These are phyloP conservation scores for Dolichomitus sp. DNA, from an alignment of 2,888 invertebrate species.

Conservation along the genomic window DNA sequence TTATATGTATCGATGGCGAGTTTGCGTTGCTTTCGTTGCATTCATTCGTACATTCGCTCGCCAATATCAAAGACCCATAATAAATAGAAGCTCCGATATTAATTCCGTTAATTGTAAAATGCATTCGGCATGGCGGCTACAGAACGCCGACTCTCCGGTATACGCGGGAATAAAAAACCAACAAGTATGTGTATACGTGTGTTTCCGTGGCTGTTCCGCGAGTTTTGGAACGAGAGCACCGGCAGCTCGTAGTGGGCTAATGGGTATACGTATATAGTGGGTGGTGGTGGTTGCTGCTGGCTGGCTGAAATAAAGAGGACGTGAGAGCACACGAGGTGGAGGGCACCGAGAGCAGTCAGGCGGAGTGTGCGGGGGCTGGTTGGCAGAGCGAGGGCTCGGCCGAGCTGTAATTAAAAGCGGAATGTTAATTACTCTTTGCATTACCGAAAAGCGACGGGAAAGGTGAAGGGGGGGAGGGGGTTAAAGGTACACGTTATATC, in stretches of 20 bases:
- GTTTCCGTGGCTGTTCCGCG: constrained; percentile 35
- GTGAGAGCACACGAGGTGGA: constrained; percentile 35
- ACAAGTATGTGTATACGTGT: constrained; percentile 29
- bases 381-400: constrained; percentile 61
- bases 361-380: constrained; percentile 26
- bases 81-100: constrained; percentile 79
- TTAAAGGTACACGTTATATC: constrained; percentile 49
- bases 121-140: constrained; percentile 62
- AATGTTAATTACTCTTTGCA: constrained; percentile 86
- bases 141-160: constrained; percentile 35
- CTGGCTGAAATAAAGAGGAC: constrained; percentile 61
- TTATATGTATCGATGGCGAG: constrained; percentile 13
- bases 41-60: constrained; percentile 67
- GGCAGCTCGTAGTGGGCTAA: constrained; percentile 68
- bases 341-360: constrained; percentile 31
- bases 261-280: constrained; percentile 48
- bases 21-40: constrained; percentile 19
- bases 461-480: constrained; percentile 44
- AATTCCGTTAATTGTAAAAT: constrained; percentile 81
- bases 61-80: constrained; percentile 78
- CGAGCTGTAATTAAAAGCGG: constrained; percentile 85
- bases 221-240: constrained; percentile 56
- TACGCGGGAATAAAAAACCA: constrained; percentile 20
- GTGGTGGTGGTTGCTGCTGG: constrained; percentile 40
- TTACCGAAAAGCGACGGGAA: constrained; percentile 81